Conservation (phyloP, 2,113 vertebrate species). For the Regulus satrapa region DNA sequence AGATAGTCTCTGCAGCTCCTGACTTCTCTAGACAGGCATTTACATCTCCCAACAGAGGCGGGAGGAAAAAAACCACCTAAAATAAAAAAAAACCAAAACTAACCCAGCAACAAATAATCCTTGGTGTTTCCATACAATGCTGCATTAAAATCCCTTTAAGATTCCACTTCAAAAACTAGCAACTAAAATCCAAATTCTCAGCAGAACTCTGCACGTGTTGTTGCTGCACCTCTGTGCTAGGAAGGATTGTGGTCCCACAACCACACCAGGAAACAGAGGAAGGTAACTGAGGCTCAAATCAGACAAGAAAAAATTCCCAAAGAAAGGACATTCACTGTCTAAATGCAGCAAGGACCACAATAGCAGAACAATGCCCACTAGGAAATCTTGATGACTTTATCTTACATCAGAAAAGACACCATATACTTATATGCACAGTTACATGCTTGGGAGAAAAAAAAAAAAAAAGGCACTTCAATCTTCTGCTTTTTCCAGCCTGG, state of each 20-base stretch:
- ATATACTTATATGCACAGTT: background rate
- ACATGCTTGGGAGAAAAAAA: background rate
- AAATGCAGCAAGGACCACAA: background rate
- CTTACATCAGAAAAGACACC: background rate
- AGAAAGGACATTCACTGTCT: background rate
- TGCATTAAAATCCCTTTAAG: background rate
- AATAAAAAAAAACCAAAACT: background rate
- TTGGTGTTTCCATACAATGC: background rate
- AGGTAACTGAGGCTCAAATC: background rate
- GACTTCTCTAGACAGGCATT: slow-evolving; percentile 11
- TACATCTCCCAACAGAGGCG: background rate
- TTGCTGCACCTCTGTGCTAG: background rate
- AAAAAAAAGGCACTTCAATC: background rate
- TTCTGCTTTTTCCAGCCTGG: slow-evolving; percentile 1
- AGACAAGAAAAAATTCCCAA: background rate
- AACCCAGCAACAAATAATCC: background rate
- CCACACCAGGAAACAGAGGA: background rate
- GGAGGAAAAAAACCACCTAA: background rate
- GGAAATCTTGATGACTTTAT: background rate
- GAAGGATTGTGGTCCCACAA: background rate
- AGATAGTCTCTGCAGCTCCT: background rate
- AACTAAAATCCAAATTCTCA: background rate
- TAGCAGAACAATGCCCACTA: background rate
- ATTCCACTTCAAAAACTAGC: background rate
- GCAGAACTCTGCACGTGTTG: background rate